Conservation (phyloP, 2,113 vertebrate genomes). For the Stercorarius parasiticus region DNA sequence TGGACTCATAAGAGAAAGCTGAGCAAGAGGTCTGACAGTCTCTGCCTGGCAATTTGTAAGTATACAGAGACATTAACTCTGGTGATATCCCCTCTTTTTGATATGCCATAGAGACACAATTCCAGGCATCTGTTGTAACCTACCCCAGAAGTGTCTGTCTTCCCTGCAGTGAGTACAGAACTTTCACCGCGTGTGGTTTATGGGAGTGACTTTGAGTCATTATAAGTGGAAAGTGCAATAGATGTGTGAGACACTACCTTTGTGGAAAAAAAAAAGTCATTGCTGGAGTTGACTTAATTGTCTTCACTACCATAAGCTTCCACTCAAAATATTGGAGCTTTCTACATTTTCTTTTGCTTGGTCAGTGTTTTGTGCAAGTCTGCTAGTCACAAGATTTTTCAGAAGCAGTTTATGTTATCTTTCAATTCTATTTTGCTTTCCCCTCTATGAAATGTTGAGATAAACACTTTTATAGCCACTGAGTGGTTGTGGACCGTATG, state of each 20-base stretch:
- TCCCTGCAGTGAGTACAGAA: neutral
- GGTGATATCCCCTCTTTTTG: neutral
- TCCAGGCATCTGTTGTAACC: neutral
- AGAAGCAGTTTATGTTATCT: neutral
- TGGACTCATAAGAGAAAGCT: neutral
- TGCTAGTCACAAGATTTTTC: neutral
- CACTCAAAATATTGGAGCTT: neutral
- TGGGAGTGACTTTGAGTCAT: neutral
- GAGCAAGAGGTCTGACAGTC: neutral
- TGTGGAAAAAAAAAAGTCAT: neutral
- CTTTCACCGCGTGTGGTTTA: neutral
- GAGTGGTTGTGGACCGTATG: neutral
- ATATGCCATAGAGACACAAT: neutral
- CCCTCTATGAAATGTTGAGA: neutral
- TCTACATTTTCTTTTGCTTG: neutral
- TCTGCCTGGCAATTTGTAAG: neutral
- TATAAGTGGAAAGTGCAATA: neutral
- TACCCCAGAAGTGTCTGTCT: neutral
- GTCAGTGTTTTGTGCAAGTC: neutral
- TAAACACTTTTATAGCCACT: constrained; percentile 7
- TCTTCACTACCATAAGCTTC: neutral
- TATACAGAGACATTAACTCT: neutral
- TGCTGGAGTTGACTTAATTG: neutral
- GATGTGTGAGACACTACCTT: neutral
- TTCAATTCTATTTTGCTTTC: neutral